These are phyloP conservation scores for Agriopis marginaria DNA, from an alignment of 2,888 invertebrate species.

Conservation along the genomic window DNA sequence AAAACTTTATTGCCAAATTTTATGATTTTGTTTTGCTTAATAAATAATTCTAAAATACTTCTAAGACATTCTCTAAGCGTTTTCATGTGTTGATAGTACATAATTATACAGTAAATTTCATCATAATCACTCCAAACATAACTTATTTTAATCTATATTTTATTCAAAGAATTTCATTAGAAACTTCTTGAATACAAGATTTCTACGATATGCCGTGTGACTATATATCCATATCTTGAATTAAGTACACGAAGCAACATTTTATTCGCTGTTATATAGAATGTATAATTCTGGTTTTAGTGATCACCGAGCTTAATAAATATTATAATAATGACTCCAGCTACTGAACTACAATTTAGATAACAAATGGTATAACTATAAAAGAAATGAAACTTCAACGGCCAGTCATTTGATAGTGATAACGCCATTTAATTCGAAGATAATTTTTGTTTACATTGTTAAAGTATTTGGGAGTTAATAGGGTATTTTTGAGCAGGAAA, in stretches of 20 bases:
- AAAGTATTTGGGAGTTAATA: too few species aligned
- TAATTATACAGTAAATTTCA: slow-evolving; percentile 15
- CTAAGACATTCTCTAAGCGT: slow-evolving; percentile 3
- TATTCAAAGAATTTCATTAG: slow-evolving; percentile 43
- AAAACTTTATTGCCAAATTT: not conserved
- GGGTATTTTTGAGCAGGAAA: too few species aligned
- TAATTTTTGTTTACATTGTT: too few species aligned
- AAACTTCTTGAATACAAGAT: slow-evolving; percentile 42
- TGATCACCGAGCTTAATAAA: slow-evolving; percentile 28
- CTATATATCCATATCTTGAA: slow-evolving; percentile 33
- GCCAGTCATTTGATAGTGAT: slow-evolving; percentile 36
- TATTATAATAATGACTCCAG: slow-evolving; percentile 27
- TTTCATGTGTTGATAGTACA: slow-evolving; percentile 11
- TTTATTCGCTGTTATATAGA: slow-evolving; percentile 16
- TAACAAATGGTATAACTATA: slow-evolving; percentile 29
- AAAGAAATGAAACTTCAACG: slow-evolving; percentile 32
- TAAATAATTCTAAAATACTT: not conserved
- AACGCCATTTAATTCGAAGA: not conserved
- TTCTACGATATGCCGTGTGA: slow-evolving; percentile 38
- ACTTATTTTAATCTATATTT: slow-evolving; percentile 36
- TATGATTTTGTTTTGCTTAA: slow-evolving; percentile 3
- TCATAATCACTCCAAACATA: slow-evolving; percentile 28
- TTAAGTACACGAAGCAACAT: slow-evolving; percentile 29
- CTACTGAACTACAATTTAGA: slow-evolving; percentile 42
- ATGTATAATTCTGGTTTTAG: slow-evolving; percentile 18